phyloP scores from a whole-genome alignment of 2,797 vertebrate species.

The Podargus strigoides region DNA sequence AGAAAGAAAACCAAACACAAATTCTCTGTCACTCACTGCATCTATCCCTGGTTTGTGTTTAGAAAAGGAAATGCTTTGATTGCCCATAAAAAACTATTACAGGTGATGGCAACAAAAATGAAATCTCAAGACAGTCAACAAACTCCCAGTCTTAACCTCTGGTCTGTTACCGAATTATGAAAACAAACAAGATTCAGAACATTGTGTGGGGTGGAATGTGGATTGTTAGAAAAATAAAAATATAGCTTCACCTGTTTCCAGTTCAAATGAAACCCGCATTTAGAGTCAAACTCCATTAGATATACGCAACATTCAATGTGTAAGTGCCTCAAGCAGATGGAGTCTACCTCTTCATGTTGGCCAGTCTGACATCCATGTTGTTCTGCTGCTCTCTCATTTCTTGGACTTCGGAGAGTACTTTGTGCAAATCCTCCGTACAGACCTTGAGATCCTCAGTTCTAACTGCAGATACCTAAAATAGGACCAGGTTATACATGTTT shows the following conservation, averaged over 20 bases:
- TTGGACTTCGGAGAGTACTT: slow-evolving; percentile 65
- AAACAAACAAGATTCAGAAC: neutral
- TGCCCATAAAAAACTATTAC: neutral
- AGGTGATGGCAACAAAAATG: neutral
- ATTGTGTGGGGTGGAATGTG: neutral
- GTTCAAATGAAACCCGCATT: neutral
- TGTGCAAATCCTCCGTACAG: slow-evolving; percentile 63
- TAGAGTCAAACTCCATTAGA: neutral
- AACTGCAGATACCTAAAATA: slow-evolving; percentile 54
- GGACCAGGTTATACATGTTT: neutral
- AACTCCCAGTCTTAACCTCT: neutral
- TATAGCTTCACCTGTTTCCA: neutral
- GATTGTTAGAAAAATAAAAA: neutral
- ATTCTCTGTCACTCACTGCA: neutral
- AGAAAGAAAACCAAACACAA: neutral
- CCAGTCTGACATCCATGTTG: slow-evolving; percentile 65
- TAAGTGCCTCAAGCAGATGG: neutral
- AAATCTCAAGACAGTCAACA: neutral
- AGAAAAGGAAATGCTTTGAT: neutral
- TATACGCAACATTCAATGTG: neutral
- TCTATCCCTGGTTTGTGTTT: neutral
- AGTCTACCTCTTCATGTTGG: slow-evolving; percentile 69
- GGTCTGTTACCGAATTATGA: neutral
- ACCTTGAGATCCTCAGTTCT: slow-evolving; percentile 62
- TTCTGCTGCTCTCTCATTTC: slow-evolving; percentile 68